Percentiles rank a stretch among this genome's conserved stretches.
phyloP scores from a whole-genome alignment of 2,113 vertebrate genomes.

The Thalassoma bifasciatum region DNA sequence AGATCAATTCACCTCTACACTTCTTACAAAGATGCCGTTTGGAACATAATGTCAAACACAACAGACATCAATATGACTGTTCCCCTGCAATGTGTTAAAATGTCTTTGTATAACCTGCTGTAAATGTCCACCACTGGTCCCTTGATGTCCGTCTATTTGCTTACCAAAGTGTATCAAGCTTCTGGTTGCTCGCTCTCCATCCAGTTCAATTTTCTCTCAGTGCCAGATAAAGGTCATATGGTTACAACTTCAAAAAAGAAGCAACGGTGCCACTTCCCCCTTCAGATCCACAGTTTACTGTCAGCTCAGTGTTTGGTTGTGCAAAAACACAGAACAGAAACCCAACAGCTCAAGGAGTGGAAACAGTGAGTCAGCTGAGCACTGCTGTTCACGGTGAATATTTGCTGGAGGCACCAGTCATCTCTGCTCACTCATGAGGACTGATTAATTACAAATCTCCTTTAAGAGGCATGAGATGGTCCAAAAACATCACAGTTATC shows the following conservation, averaged over 20 bases:
- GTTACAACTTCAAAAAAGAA: constrained; percentile 6
- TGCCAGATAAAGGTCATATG: constrained; percentile 25
- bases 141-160: constrained; percentile 25
- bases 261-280: neutral
- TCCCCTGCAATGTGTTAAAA: neutral
- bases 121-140: neutral
- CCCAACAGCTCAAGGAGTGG: constrained; percentile 7
- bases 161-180: constrained; percentile 18
- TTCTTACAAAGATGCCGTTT: constrained; percentile 10
- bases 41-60: neutral
- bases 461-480: neutral
- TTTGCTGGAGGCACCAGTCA: neutral
- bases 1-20: constrained; percentile 28
- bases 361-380: constrained; percentile 29
- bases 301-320: constrained; percentile 23
- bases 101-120: neutral
- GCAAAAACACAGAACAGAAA: neutral
- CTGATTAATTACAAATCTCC: neutral
- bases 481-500: neutral
- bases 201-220: neutral
- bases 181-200: constrained; percentile 19
- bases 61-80: neutral
- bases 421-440: neutral
- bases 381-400: constrained; percentile 8
- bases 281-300: constrained; percentile 9